phyloP scores from a whole-genome alignment of 2,113 vertebrate genomes.

The Syngnathus floridae region DNA sequence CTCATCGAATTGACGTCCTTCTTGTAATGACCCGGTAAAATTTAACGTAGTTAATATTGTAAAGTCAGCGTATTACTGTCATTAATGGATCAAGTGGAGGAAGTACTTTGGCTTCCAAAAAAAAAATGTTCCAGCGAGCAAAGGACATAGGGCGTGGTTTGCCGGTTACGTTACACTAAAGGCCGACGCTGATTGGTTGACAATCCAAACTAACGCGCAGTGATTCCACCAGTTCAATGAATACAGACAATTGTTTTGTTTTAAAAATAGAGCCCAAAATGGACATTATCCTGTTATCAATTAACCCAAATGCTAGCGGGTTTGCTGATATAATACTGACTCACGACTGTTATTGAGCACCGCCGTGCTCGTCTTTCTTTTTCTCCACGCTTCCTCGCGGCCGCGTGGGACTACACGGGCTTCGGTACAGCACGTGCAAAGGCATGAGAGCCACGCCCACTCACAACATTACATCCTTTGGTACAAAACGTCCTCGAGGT shows the following conservation, averaged over 20 bases:
- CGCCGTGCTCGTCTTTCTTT: background rate
- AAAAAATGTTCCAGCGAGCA: constrained; percentile 58
- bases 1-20: constrained; percentile 8
- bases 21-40: background rate
- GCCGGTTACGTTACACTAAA: background rate
- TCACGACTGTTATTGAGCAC: background rate
- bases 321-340: background rate
- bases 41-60: background rate
- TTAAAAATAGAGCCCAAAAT: background rate
- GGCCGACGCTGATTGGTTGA: constrained; percentile 29
- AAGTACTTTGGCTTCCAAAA: constrained; percentile 38
- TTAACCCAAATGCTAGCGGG: background rate
- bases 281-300: background rate
- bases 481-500: background rate
- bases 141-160: constrained; percentile 48
- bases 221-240: background rate
- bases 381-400: background rate
- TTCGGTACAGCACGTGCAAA: constrained; percentile 28
- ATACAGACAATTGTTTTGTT: constrained; percentile 15
- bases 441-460: constrained; percentile 13
- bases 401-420: constrained; percentile 37
- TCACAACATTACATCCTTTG: background rate
- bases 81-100: constrained; percentile 6
- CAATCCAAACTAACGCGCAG: background rate
- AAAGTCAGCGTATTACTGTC: background rate